Conservation (phyloP, 1,140 invertebrate genomes). For the Pseudomyrmex sp. region DNA sequence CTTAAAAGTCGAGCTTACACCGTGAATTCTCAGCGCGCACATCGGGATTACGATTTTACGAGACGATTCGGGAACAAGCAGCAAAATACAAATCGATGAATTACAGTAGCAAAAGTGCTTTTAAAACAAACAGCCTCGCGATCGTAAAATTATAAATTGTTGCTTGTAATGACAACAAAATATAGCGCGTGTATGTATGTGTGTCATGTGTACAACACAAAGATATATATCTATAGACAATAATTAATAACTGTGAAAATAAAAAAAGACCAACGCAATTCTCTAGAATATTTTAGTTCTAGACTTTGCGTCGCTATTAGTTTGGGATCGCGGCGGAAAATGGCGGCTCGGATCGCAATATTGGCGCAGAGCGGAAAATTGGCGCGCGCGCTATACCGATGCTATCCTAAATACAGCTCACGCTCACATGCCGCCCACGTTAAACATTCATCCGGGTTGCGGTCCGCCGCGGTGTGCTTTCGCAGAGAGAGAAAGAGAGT, state of each 20-base stretch:
- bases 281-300: conserved; percentile 2
- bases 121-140: neutral
- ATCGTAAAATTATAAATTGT: neutral
- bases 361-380: conserved; percentile 36
- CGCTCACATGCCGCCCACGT: conserved; percentile 53
- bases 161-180: too few relatives aligned
- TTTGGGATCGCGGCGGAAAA: neutral
- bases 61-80: neutral
- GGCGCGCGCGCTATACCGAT: conserved; percentile 15
- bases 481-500: conserved; percentile 17
- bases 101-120: neutral
- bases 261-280: too few relatives aligned
- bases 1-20: conserved; percentile 38
- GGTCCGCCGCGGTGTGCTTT: conserved; percentile 55
- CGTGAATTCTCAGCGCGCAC: conserved; percentile 17
- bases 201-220: too few relatives aligned
- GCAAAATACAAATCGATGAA: neutral
- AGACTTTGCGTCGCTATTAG: neutral
- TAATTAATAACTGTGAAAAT: neutral
- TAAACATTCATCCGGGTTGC: conserved; percentile 71
- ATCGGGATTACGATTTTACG: conserved; percentile 33
- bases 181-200: too few relatives aligned
- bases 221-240: neutral
- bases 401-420: conserved; percentile 51
- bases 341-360: conserved; percentile 16